Evolutionary conservation across 1,140 invertebrate species (phyloP), one percentile per base, ranked within the genome.

Genomic region (Kradibia gibbosae): DNA sequence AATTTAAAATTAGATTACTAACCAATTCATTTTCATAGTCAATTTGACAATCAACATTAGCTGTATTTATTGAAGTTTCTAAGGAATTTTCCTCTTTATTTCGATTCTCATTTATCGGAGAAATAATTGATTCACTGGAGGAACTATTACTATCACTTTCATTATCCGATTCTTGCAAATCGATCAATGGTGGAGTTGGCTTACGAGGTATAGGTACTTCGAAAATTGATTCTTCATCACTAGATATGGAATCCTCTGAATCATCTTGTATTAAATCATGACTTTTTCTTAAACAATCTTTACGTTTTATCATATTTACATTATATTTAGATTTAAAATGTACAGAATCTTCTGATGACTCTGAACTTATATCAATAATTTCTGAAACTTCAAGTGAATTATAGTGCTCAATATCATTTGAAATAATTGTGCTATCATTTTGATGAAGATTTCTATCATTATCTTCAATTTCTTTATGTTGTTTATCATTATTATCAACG

Each of bases 181-280:
- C 82, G 73, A 91, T 89, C 17, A 90, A 36, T 0, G 77, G 86
- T 36, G 90, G 90, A 22, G 72, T 39, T 22, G 89, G 88, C 83
- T 90, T 91, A 3, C 88, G 89, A 42, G 90, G 88, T 31, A 91
- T 77, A 25, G 90, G 90, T 72, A 91, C 85, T 85, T 91, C 90
- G 36, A 87, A 86, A 83, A 90, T 89, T 10, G 90, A 91, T 55
- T 87, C 85, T 42, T 89, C 87, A 20, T 88, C 89, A 39, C 90
- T 87, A 3, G 86, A 87, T 36, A 67, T 48, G 17, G 83, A 57
- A 3, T 84, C 39, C 39, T n/a, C 39, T 13, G 34, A 45, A 60
- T 53, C 81, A 45, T 83, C 4, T 81, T 57, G 13, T 53, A 74
- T 50, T 53, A 77, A 25, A n/a, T 75, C 13, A 34, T 71, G n/a